Evolutionary conservation across 2,113 vertebrate species (phyloP), one percentile per base, ranked within the genome.

Genomic region (Gadus macrocephalus): DNA sequence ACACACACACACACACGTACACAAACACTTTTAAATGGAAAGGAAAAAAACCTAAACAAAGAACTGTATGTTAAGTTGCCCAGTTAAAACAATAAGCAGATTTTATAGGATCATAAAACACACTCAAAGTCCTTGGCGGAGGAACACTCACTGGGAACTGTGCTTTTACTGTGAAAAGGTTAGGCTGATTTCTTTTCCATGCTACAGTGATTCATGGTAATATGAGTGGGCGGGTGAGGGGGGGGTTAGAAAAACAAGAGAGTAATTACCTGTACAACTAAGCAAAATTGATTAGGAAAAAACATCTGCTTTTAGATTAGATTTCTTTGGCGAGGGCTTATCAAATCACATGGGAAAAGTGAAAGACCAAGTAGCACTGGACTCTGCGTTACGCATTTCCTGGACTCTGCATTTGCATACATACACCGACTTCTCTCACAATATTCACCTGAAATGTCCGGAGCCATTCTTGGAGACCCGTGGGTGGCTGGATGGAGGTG

Each of bases 381-480:
- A 27, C 17, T 20, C 42, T n/a, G n/a, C n/a, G n/a, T n/a, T n/a
- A n/a, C n/a, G n/a, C n/a, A n/a, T n/a, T n/a, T n/a, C n/a, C n/a
- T n/a, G n/a, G n/a, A n/a, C 42, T 9, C 2, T 49, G 42, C 8
- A 49, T 49, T 7, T 49, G 42, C 42, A 49, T 9, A 49, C 42
- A 49, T 14, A 49, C 9, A 14, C 42, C 9, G 2, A 49, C 42
- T 49, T 14, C 2, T 49, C 42, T 9, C 42, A 0, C 11, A 55
- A 9, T 31, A 60, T 75, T 93, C 84, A 99, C 97, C 97, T 99
- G 97, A 91, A 99, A 99, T 89, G 96, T 99, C 76, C 96, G 96
- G 87, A 99, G 95, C 97, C 97, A 99, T 84, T 99, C 97, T 78
- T 99, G 97, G 71, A 99, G 96, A 86, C 96, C 97, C 0, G 95